Evolutionary conservation across 1,140 invertebrate genomes (phyloP).

Genomic region (Diachasma alloeum): DNA sequence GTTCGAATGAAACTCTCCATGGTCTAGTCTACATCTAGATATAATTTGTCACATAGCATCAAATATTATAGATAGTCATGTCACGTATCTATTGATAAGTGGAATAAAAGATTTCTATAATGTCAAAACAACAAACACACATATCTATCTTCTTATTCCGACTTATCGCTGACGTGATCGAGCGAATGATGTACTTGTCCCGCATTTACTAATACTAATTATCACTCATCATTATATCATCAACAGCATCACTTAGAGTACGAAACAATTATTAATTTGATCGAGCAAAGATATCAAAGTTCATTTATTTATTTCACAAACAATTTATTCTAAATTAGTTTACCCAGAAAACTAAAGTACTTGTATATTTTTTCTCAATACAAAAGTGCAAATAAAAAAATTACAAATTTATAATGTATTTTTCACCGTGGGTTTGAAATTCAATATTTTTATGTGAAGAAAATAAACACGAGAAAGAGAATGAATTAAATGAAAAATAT

Average conservation of each 20-base stretch:
- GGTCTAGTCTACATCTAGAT: neutral
- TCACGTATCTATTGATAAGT: neutral
- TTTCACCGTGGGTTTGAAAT: neutral
- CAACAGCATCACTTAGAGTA: neutral
- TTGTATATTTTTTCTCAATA: neutral
- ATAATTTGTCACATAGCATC: neutral
- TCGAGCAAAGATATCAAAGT: neutral
- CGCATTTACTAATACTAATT: neutral
- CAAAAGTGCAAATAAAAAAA: neutral
- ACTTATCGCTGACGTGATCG: neutral
- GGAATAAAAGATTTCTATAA: neutral
- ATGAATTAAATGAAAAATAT: conserved; percentile 19
- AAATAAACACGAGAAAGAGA: neutral
- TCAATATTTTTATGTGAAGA: conserved; percentile 15
- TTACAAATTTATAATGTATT: neutral
- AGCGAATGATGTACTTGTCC: neutral
- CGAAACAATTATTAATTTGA: neutral
- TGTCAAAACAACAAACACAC: too few species aligned
- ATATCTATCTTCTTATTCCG: neutral
- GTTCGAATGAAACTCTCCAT: neutral
- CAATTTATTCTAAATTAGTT: conserved; percentile 2
- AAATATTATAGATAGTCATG: neutral
- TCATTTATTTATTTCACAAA: neutral
- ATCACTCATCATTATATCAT: neutral
- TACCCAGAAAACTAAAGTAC: neutral